Percentiles rank a stretch among this genome's conserved stretches.
These are phyloP conservation scores for Nautilus pompilius DNA, from an alignment of 1,140 invertebrate genomes.

Conservation along the genomic window DNA sequence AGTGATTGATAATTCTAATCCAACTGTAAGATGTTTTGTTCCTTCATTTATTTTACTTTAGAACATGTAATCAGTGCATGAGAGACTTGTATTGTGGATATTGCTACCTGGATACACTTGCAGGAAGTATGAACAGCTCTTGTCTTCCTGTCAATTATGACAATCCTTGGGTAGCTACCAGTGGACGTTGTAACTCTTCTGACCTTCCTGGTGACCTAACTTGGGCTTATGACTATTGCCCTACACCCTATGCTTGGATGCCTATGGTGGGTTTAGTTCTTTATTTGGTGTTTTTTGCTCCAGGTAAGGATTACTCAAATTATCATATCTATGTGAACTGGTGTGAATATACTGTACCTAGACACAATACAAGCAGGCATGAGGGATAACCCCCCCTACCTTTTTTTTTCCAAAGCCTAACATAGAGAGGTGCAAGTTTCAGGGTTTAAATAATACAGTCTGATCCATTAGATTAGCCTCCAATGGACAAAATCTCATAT, in stretches of 20 bases:
- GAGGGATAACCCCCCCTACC: background rate
- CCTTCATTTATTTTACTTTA: conserved; percentile 21
- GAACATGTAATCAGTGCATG: conserved; percentile 57
- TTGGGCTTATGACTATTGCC: conserved; percentile 60
- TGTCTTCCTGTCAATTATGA: conserved; percentile 44
- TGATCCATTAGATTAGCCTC: no score
- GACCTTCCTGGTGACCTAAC: conserved; percentile 24
- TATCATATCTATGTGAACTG: background rate
- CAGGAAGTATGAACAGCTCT: conserved; percentile 33
- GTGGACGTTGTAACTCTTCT: conserved; percentile 34
- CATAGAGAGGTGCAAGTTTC: no score
- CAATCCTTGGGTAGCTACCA: conserved; percentile 34
- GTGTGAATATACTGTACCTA: background rate
- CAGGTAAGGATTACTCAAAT: no score
- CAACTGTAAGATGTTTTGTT: background rate
- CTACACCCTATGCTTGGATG: conserved; percentile 58
- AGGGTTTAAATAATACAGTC: no score
- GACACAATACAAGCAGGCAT: background rate
- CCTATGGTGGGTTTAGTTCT: conserved; percentile 58
- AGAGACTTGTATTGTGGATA: conserved; percentile 56
- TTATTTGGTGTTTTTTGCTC: conserved; percentile 61
- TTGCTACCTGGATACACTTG: conserved; percentile 52
- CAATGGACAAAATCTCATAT: no score
- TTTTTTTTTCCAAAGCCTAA: no score
- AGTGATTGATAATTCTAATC: background rate